phyloP scores from a whole-genome alignment of 2,797 vertebrate species.

The Okamejei kenojei region DNA sequence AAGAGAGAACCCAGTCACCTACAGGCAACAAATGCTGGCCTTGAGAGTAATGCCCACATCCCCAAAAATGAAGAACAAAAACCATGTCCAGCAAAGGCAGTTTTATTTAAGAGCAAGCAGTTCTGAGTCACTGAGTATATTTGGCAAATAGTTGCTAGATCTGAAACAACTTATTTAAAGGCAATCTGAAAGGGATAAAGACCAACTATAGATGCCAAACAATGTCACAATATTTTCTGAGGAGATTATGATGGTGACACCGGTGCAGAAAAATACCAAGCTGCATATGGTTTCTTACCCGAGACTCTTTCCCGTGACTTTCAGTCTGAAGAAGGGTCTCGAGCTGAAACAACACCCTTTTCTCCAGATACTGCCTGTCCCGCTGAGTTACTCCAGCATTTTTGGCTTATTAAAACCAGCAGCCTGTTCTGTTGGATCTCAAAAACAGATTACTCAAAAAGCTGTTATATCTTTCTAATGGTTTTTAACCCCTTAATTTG shows the following conservation, averaged over 20 bases:
- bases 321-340: no score
- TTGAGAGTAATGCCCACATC: no score
- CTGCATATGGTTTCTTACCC: not conserved
- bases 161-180: not conserved
- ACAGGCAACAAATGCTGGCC: no score
- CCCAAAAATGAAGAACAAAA: not conserved
- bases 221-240: not conserved
- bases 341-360: no score
- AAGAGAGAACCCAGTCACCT: no score
- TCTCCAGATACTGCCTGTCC: no score
- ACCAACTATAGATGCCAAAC: not conserved
- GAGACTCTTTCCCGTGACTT: no score
- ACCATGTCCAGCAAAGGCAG: not conserved
- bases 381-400: no score
- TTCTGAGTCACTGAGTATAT: not conserved
- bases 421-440: not conserved
- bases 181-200: no score
- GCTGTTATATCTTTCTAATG: not conserved
- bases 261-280: not conserved
- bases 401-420: not conserved
- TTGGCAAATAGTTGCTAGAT: not conserved
- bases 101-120: no score
- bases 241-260: not conserved
- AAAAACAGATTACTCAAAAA: not conserved
- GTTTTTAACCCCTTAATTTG: not conserved